These are phyloP conservation scores for Tipula confusa DNA, from an alignment of 2,888 invertebrate genomes.

Conservation along the genomic window DNA sequence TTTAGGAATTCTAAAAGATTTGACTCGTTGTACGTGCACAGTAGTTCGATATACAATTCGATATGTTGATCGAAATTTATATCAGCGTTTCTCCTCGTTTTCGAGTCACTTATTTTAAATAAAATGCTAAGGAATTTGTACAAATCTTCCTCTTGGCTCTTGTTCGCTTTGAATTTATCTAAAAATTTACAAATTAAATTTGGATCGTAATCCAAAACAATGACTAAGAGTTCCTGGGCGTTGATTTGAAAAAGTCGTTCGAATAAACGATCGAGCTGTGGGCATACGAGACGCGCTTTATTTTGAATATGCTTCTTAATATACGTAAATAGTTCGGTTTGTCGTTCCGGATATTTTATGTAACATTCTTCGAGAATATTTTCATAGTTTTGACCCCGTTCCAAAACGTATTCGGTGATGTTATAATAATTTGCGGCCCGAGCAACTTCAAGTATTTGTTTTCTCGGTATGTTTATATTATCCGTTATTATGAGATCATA, in stretches of 20 bases:
- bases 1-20: slow-evolving; percentile 55
- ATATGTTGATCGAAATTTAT: slow-evolving; percentile 49
- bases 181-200: slow-evolving; percentile 51
- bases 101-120: slow-evolving; percentile 43
- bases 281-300: slow-evolving; percentile 49
- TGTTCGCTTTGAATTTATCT: slow-evolving; percentile 44
- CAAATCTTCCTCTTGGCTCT: slow-evolving; percentile 40
- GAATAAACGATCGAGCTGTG: slow-evolving; percentile 51
- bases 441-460: slow-evolving; percentile 58
- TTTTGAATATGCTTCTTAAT: slow-evolving; percentile 51
- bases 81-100: slow-evolving; percentile 35
- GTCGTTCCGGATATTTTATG: slow-evolving; percentile 58
- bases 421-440: slow-evolving; percentile 63
- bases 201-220: slow-evolving; percentile 55
- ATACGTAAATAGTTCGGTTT: slow-evolving; percentile 59
- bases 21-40: slow-evolving; percentile 56
- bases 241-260: slow-evolving; percentile 57
- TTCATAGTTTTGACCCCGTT: slow-evolving; percentile 57
- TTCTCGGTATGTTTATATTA: slow-evolving; percentile 56
- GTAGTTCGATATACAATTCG: slow-evolving; percentile 59
- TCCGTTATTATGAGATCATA: slow-evolving; percentile 63
- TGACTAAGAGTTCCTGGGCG: slow-evolving; percentile 58
- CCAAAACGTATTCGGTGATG: slow-evolving; percentile 66
- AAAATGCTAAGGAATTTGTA: slow-evolving; percentile 60
- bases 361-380: slow-evolving; percentile 57